Evolutionary conservation across 2,888 invertebrate genomes (phyloP), one percentile per base, ranked within the genome.

Genomic region (Dryadula phaetusa): DNA sequence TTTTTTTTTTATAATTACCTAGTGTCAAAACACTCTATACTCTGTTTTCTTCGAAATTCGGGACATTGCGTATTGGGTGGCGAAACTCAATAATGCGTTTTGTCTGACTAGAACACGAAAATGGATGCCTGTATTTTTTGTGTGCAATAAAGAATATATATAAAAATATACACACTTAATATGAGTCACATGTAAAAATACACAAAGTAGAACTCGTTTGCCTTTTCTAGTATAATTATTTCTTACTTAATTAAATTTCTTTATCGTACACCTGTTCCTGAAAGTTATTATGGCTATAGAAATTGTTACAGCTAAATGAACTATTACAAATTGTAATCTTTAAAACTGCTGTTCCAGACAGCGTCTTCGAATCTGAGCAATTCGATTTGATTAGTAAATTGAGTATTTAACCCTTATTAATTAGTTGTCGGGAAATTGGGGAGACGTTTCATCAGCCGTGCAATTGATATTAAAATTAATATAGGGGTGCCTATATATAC

Each of bases 401-500:
- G 76, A 79, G 74, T 80, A 82, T 75, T 83, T 80, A 81, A 82
- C 79, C 78, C 75, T 75, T 72, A 79, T 79, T 83, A 85, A 86
- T 87, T 84, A 83, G 75, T 77, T 72, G 74, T 74, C 74, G 77
- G 70, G 74, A 73, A 77, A 78, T 74, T 71, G 72, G 72, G 74
- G 79, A 61, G 75, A 78, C 70, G 77, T 73, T 75, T 77, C 75
- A 69, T 74, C 77, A 77, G 74, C 81, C 90, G 83, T 84, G 89
- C 80, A 88, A 90, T 90, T 89, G 83, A 84, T 87, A 85, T 89
- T 78, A 82, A 90, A 90, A 90, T 90, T 82, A 86, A 89, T 89
- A 80, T 79, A 76, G 75, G 70, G 60, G 47, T 65, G 70, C 67
- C 66, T 67, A 67, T 74, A 69, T 67, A 52, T 70, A 72, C 72